Base-by-base conservation (phyloP, 2,113 vertebrate species). In the Fulmarus glacialis region DNA sequence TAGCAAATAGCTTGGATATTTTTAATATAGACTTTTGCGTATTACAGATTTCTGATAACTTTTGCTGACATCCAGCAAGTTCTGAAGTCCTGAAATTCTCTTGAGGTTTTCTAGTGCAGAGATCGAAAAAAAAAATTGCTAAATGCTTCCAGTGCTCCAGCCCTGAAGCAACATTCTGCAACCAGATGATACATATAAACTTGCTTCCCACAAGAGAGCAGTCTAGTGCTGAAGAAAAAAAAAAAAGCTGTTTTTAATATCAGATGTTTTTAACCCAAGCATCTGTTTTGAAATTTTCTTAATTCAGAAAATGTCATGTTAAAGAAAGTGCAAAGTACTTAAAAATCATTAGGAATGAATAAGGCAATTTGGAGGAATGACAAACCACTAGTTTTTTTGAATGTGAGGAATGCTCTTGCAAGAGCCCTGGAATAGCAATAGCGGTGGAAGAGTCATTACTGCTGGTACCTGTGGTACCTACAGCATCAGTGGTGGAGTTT, bases 111-210 rank as follows among this genome's bases (percentile, higher is more conserved):
- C 52, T 91, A 86, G 79, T 78, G 15, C 32, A 53, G 95, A 92
- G 42, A 92, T 52, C 2, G 63, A 84, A 92, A 90, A 90, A 55
- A 36, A 48, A 10, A 83, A 74, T 82, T 70, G 30, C 77, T 97
- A 95, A 98, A 79, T 95, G 60, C 67, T 97, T 98, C 70, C 93
- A 97, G 58, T 90, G 55, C 82, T 96, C 40, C 55, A 93, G 73
- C 82, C 75, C 67, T 92, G 75, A 97, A 97, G 94, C 73, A 97
- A 97, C 96, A 98, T 98, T 98, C 95, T 98, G 96, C 45, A 93
- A 88, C 93, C 98, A 98, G 97, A 98, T 98, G 98, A 98, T 87
- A 43, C 60, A 70, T 79, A 97, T 96, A 98, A 98, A 96, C 90
- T 96, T 0, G 2, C 83, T 98, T 98, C 95, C 97, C 95, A 91